phyloP scores from a whole-genome alignment of 2,888 invertebrate species.

The Tyria jacobaeae region DNA sequence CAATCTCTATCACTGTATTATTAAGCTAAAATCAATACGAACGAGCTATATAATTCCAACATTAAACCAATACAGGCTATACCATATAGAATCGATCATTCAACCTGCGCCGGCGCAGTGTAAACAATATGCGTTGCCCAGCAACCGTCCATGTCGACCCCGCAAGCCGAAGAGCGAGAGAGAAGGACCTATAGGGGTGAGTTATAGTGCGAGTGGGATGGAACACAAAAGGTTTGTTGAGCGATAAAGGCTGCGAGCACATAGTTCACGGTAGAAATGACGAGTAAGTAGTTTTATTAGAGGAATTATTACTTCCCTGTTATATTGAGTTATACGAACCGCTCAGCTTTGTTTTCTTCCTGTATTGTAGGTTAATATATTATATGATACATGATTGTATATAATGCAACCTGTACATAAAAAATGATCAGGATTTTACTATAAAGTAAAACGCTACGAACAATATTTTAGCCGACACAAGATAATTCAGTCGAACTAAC shows the following conservation, averaged over 20 bases:
- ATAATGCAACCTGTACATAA: too few relatives aligned
- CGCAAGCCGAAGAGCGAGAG: constrained; percentile 35
- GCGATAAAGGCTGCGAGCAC: constrained; percentile 75
- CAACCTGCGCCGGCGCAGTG: constrained; percentile 58
- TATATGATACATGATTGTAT: too few relatives aligned
- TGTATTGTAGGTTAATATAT: constrained; percentile 35
- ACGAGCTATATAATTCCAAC: constrained; percentile 39
- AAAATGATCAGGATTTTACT: too few relatives aligned
- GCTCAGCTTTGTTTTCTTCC: constrained; percentile 54
- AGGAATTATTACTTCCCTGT: constrained; percentile 71
- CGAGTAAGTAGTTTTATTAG: constrained; percentile 68
- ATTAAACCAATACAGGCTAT: constrained; percentile 44
- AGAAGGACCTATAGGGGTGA: constrained; percentile 23
- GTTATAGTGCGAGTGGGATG: constrained; percentile 41
- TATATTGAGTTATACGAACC: constrained; percentile 46
- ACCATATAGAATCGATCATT: constrained; percentile 58
- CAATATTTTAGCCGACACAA: too few relatives aligned
- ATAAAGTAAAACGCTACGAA: too few relatives aligned
- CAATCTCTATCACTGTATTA: constrained; percentile 3
- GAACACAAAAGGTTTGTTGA: constrained; percentile 57
- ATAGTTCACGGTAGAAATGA: constrained; percentile 63
- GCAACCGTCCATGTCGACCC: constrained; percentile 52
- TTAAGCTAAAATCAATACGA: constrained; percentile 23
- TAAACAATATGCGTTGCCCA: constrained; percentile 62
- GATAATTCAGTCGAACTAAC: too few relatives aligned